Base-by-base conservation (phyloP, 2,797 vertebrate genomes). In the Melopsittacus undulatus region DNA sequence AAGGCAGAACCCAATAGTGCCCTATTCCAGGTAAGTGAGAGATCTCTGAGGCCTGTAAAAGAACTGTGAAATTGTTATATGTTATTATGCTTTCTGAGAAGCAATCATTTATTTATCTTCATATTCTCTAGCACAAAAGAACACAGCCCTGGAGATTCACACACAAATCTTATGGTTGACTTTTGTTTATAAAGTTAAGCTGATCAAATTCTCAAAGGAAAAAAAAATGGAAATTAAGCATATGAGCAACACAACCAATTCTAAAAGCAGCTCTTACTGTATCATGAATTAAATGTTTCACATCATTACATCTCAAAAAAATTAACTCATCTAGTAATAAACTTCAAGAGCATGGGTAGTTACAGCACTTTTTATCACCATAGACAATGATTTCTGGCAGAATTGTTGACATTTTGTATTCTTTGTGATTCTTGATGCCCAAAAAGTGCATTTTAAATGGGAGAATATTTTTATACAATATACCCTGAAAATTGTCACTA, bases 221-320 rank as follows among this genome's bases (percentile, higher is more conserved):
- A 62, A 78, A 84, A 87, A 59, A 87, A 57, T 11, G 11, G 38
- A 81, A 91, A 89, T 66, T 72, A 86, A 94, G 86, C 78, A 36
- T 19, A n/a, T 63, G 48, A 91, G 54, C 82, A 86, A 38, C 23
- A 67, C n/a, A 77, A 51, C 36, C 36, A 64, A 52, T 83, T 90
- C 54, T 66, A 88, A 88, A 87, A 93, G 48, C 52, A 69, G 32
- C 32, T 72, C 63, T 59, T 85, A 54, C 26, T 83, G 20, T 89
- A 75, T 75, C 48, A 57, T 89, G 73, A 89, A 75, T 86, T 80
- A 80, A 93, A 91, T 54, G 59, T 61, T 83, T 83, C 56, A 46
- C 62, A 83, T 86, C 54, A 56, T 69, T 92, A 66, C 66, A 76
- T n/a, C 36, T 92, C 66, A 86, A 89, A 92, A 95, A 95, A 78